A percentile compares a stretch with the other conserved stretches of the same genome.
Evolutionary conservation across 2,797 vertebrate species (phyloP).

Genomic region (Neomorphus geoffroyi): DNA sequence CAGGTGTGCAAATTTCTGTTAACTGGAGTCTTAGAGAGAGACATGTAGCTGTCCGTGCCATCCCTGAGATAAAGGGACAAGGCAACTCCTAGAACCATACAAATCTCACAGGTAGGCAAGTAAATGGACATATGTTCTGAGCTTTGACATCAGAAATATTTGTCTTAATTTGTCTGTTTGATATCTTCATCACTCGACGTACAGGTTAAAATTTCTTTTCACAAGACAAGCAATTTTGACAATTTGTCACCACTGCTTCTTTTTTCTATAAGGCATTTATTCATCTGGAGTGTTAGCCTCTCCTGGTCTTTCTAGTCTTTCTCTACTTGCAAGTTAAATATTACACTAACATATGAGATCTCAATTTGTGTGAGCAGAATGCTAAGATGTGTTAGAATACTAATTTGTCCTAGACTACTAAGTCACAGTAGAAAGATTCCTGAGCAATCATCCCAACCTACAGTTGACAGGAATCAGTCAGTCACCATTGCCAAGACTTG

Average conservation of each 20-base stretch:
- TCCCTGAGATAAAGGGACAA: neutral
- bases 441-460: neutral
- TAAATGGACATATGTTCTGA: no score
- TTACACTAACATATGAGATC: neutral
- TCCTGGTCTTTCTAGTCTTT: neutral
- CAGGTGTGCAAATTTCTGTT: neutral
- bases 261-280: neutral
- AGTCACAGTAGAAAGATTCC: neutral
- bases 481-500: neutral
- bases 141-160: neutral
- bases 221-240: neutral
- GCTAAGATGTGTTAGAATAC: neutral
- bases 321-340: neutral
- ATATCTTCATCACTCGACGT: neutral
- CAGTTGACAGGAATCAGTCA: neutral
- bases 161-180: neutral
- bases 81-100: no score
- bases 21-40: neutral
- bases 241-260: neutral
- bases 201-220: neutral
- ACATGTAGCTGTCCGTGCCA: no score
- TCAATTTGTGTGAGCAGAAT: neutral
- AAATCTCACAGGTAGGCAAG: fast-evolving
- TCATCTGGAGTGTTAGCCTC: neutral
- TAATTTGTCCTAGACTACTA: neutral